Percentiles rank a stretch among this genome's conserved stretches.
Conservation (phyloP, 2,888 invertebrate genomes). For the Aphodius sticticus region DNA sequence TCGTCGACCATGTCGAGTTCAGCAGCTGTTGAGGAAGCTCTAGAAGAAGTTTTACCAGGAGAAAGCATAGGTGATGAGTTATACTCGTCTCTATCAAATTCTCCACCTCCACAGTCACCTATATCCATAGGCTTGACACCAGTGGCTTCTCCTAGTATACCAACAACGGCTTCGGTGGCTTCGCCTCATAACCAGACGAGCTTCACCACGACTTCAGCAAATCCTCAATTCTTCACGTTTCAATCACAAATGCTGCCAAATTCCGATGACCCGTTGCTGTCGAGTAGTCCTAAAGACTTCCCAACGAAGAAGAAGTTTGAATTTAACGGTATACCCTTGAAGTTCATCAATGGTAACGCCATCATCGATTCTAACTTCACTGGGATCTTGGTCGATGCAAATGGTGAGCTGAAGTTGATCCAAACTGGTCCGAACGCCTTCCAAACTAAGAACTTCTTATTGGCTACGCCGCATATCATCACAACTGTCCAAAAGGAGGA, state of each 20-base stretch:
- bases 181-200: conserved; percentile 57
- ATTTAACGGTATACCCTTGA: conserved; percentile 64
- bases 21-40: conserved; percentile 85
- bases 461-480: conserved; percentile 53
- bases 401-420: conserved; percentile 69
- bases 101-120: conserved; percentile 71
- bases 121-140: conserved; percentile 63
- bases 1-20: conserved; percentile 86
- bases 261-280: conserved; percentile 84
- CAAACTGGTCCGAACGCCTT: conserved; percentile 63
- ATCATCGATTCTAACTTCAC: conserved; percentile 66
- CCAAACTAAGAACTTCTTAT: conserved; percentile 57
- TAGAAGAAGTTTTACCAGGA: conserved; percentile 84
- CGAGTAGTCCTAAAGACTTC: conserved; percentile 85
- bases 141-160: conserved; percentile 62
- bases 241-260: conserved; percentile 88
- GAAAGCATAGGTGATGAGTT: conserved; percentile 70
- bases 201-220: conserved; percentile 57
- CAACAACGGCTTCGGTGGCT: conserved; percentile 51
- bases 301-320: conserved; percentile 65
- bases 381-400: conserved; percentile 68
- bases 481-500: conserved; percentile 46
- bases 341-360: conserved; percentile 65
- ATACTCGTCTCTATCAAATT: conserved; percentile 60
- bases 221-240: conserved; percentile 63